A percentile compares a stretch with the other conserved stretches of the same genome.
Evolutionary conservation across 2,888 invertebrate species (phyloP).

Genomic region (Dicranocentrus wangi): DNA sequence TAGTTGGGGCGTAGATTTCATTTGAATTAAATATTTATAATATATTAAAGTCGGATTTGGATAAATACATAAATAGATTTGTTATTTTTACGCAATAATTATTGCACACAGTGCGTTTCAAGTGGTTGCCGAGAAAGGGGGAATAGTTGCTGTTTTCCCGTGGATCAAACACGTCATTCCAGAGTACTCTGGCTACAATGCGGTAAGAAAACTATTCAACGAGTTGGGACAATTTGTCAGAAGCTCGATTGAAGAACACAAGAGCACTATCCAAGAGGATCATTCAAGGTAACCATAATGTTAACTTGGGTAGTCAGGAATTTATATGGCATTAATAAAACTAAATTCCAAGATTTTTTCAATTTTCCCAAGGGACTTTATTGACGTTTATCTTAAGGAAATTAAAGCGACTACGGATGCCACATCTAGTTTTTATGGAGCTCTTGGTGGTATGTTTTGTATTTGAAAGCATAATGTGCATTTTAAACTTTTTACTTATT

Average conservation of each 20-base stretch:
- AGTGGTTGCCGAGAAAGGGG: conserved; percentile 38
- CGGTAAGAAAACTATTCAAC: conserved; percentile 29
- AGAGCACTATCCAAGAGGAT: conserved; percentile 48
- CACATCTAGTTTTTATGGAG: conserved; percentile 49
- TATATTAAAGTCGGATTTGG: background rate
- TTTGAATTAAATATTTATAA: background rate
- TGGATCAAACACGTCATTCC: conserved; percentile 46
- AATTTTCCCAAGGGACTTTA: conserved; percentile 48
- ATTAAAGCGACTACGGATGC: conserved; percentile 47
- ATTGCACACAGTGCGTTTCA: conserved; percentile 35
- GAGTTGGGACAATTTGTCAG: conserved; percentile 15
- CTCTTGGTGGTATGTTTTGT: background rate
- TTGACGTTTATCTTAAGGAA: conserved; percentile 53
- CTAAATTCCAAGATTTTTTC: background rate
- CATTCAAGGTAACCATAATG: conserved; percentile 20
- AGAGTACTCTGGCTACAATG: conserved; percentile 53
- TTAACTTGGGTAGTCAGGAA: background rate
- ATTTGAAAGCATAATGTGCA: too few relatives aligned
- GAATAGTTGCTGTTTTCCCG: conserved; percentile 8
- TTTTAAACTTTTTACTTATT: background rate
- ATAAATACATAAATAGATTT: background rate
- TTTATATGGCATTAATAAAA: background rate
- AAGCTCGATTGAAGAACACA: conserved; percentile 30
- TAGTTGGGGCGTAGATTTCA: too few relatives aligned
- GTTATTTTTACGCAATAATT: background rate